Percentiles rank a stretch among this genome's conserved stretches.
Evolutionary conservation across 2,797 vertebrate species (phyloP).

Genomic region (Sciurus carolinensis): DNA sequence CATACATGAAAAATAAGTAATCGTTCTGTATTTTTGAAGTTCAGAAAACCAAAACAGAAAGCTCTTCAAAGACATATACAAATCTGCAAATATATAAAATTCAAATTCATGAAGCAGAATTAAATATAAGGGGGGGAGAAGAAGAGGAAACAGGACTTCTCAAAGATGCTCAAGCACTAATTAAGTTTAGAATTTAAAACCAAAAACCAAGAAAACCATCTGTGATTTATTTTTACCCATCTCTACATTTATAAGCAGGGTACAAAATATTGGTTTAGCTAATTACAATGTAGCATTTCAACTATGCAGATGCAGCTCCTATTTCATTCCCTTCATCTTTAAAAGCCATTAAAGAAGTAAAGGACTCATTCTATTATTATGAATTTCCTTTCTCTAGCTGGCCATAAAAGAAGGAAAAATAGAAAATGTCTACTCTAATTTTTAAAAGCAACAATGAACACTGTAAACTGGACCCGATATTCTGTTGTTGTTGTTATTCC

Average conservation of each 20-base stretch:
- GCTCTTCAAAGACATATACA: slow-evolving; percentile 57
- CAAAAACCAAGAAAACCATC: slow-evolving; percentile 78
- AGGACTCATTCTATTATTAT: slow-evolving; percentile 43
- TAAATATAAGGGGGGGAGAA: slow-evolving; percentile 55
- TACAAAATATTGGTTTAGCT: slow-evolving; percentile 76
- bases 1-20: slow-evolving; percentile 47
- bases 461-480: slow-evolving; percentile 37
- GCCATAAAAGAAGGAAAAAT: background rate
- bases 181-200: slow-evolving; percentile 79
- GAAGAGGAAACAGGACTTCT: slow-evolving; percentile 65
- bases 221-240: slow-evolving; percentile 79
- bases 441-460: slow-evolving; percentile 58
- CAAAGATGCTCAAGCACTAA: slow-evolving; percentile 75
- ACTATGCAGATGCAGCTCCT: slow-evolving; percentile 62
- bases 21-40: slow-evolving; percentile 63
- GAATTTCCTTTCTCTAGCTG: slow-evolving; percentile 65
- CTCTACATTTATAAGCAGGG: slow-evolving; percentile 75
- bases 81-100: slow-evolving; percentile 66
- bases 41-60: slow-evolving; percentile 61
- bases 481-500: background rate
- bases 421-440: slow-evolving; percentile 61
- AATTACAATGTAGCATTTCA: slow-evolving; percentile 77
- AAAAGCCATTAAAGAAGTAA: slow-evolving; percentile 66
- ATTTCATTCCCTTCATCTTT: slow-evolving; percentile 66
- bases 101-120: slow-evolving; percentile 68